Conservation (phyloP, 2,797 vertebrate species). For the Propithecus perrieri region DNA sequence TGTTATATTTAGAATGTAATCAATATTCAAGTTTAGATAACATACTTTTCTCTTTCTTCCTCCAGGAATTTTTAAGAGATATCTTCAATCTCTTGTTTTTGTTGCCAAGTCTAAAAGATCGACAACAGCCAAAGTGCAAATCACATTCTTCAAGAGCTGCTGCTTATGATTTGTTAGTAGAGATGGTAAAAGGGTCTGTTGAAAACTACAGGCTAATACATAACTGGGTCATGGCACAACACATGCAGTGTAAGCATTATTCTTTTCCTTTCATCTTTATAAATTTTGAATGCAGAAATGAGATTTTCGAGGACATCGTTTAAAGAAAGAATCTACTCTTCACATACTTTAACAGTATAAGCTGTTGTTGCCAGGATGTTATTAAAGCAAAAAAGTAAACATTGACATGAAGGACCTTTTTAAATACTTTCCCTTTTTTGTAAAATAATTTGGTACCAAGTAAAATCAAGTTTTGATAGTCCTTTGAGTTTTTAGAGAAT, state of each 20-base stretch:
- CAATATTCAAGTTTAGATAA: slow-evolving; percentile 9
- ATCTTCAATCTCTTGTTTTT: slow-evolving; percentile 98
- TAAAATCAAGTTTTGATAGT: slow-evolving; percentile 35
- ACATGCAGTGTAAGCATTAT: slow-evolving; percentile 95
- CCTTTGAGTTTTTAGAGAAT: slow-evolving; percentile 11
- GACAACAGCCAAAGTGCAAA: slow-evolving; percentile 98
- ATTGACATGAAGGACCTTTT: not conserved
- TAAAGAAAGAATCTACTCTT: not conserved
- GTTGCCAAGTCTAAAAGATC: slow-evolving; percentile 96
- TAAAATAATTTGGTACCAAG: slow-evolving; percentile 31
- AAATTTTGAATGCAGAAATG: not conserved
- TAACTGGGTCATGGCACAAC: slow-evolving; percentile 99
- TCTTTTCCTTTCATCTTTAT: not conserved
- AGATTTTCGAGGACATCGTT: not conserved
- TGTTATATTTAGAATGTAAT: slow-evolving; percentile 25
- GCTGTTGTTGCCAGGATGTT: not conserved
- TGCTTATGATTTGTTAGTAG: slow-evolving; percentile 98
- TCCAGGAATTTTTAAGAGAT: slow-evolving; percentile 96
- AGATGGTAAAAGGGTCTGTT: slow-evolving; percentile 97
- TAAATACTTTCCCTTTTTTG: not conserved
- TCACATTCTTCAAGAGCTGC: slow-evolving; percentile 97
- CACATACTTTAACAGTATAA: not conserved
- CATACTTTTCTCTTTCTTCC: not conserved
- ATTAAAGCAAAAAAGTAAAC: not conserved
- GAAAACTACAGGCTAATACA: slow-evolving; percentile 98